Base-by-base conservation (phyloP, 2,888 invertebrate species). In the Spilarctia lutea region DNA sequence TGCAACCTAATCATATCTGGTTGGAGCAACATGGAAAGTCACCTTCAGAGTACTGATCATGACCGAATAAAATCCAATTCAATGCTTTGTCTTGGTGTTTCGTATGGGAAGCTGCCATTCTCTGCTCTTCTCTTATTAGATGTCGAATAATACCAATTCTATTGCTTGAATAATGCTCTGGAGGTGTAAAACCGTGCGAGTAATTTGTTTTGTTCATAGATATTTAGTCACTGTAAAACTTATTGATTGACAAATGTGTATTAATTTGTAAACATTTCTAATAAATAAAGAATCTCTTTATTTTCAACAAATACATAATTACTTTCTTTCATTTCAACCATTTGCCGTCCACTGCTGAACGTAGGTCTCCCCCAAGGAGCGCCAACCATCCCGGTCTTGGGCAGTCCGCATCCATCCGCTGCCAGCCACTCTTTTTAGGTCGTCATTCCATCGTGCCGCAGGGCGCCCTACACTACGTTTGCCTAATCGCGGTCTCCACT, bases 1-100 rank as follows among this genome's bases (percentile, higher is more conserved):
- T 92, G 92, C 78, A 85, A 91, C 76, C 68, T 87, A 6, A 45
- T 89, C 6, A 56, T 85, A 1, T 71, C 73, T 0, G 69, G 76
- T 10, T 87, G 87, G 87, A 68, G 68, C 0, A 78, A 82, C 1
- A 75, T 90, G 52, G 45, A 74, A 8, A 69, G 65, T 3, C 92
- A 92, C 69, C 80, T 92, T 4, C 76, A 82, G 13, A 86, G 87
- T 30, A 10, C 35, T 0, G 76, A 82, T 0, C 89, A 88, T 60
- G 6, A 2, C 3, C 16, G 8, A 33, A 42, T 0, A 27, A 70
- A 42, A 16, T 39, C 7, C 3, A 0, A 13, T 10, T 60, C 30
- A 3, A 16, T 13, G 13, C 0, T 60, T 72, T 35, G 30, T 4
- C 10, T 0, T 45, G n/a, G 7, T n/a, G 35, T 70, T 60, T 1